Base-by-base conservation (phyloP, 1,140 invertebrate genomes). In the Aricia agestis region DNA sequence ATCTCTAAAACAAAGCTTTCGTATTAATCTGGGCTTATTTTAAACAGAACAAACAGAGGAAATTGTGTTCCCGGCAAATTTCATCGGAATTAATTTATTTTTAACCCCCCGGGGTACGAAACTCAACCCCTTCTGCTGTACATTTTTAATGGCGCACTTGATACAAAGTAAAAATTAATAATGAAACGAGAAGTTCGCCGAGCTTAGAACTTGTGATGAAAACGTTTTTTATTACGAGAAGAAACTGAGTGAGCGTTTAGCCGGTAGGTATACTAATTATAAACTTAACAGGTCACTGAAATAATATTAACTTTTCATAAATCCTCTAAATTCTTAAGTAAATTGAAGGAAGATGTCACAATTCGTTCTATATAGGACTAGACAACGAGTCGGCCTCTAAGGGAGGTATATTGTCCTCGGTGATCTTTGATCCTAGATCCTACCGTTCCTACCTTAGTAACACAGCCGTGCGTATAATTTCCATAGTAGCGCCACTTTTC, bases 41-140 rank as follows among this genome's bases (percentile, higher is more conserved):
- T 13, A 52, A 52, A 52, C 36, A 5, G 36, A 7, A 36, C 45
- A 52, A 52, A 52, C 45, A 52, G 13, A 52, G 13, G 45, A 52
- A 52, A 52, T 52, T 52, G 45, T 15, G 45, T 52, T 52, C 45
- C 13, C 45, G 45, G 9, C 11, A 4, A 52, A 52, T 52, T 52
- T 52, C 45, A 52, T 52, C 45, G 45, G 45, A 52, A 52, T 52
- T 52, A 52, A 52, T 52, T 52, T 52, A 52, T 52, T 52, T 52
- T 52, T 11, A 52, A 52, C 9, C 45, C 45, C 45, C 45, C 45
- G 11, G 45, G 45, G 45, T 4, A 15, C 7, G 13, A 3, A 52
- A 52, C 42, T 11, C 45, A 52, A 52, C 45, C 45, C 45, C 45
- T 52, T 52, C 11, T 42, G 41, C 11, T 52, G 45, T 52, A 52